These are phyloP conservation scores for Drosophila putrida DNA, from an alignment of 2,888 invertebrate species.

Conservation along the genomic window DNA sequence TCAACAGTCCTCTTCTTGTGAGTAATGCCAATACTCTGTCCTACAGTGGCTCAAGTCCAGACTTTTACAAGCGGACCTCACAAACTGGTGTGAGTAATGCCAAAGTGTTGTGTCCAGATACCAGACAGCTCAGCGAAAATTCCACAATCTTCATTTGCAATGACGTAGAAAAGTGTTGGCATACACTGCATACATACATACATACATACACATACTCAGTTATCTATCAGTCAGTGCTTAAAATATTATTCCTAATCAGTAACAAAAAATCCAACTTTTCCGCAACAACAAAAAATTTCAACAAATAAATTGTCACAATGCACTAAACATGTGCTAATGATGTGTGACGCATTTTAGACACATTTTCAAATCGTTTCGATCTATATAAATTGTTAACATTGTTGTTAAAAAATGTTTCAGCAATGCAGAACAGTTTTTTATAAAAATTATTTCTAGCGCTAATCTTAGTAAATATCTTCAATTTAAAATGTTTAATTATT, in stretches of 20 bases:
- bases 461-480: no score
- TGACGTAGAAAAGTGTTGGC: slow-evolving; percentile 5
- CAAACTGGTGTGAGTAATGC: slow-evolving; percentile 32
- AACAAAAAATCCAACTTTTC: slow-evolving; percentile 1
- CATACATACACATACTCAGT: neutral
- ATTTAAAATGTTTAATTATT: no score
- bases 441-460: no score
- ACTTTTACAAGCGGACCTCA: slow-evolving; percentile 5
- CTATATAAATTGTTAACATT: neutral
- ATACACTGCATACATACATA: neutral
- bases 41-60: slow-evolving; percentile 11
- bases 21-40: slow-evolving; percentile 39
- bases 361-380: neutral
- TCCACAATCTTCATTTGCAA: slow-evolving; percentile 16
- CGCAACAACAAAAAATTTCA: neutral
- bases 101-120: slow-evolving; percentile 1
- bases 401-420: no score
- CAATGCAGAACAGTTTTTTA: no score
- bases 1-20: slow-evolving; percentile 24
- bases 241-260: neutral
- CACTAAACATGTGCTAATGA: neutral
- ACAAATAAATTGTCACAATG: neutral
- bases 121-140: slow-evolving; percentile 36
- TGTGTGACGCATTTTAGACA: slow-evolving; percentile 3
- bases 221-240: neutral